A percentile compares a stretch with the other conserved stretches of the same genome.
These are phyloP conservation scores for Eulithis testata DNA, from an alignment of 2,888 invertebrate genomes.

Conservation along the genomic window DNA sequence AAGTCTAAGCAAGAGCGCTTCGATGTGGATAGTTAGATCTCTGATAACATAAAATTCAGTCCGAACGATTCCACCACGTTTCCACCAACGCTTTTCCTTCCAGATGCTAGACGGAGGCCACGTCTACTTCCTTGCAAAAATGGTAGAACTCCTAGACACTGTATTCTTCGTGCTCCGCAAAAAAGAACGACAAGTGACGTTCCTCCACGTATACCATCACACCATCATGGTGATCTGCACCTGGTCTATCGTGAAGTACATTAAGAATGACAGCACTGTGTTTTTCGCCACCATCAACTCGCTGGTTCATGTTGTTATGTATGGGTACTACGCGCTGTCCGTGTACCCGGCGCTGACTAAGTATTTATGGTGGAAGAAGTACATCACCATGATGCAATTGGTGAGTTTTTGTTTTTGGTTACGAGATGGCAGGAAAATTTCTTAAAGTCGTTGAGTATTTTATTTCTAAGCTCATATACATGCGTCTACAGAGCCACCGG, in stretches of 20 bases:
- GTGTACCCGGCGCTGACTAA: constrained; percentile 87
- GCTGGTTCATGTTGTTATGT: constrained; percentile 91
- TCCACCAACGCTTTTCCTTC: neutral
- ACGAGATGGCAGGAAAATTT: too few species aligned
- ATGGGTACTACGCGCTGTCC: constrained; percentile 89
- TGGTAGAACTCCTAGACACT: constrained; percentile 89
- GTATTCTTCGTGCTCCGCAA: constrained; percentile 95
- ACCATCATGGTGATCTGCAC: constrained; percentile 88
- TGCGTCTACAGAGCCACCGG: too few species aligned
- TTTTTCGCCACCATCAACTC: constrained; percentile 88
- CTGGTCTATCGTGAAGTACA: constrained; percentile 89
- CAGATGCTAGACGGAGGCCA: constrained; percentile 65
- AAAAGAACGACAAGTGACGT: constrained; percentile 88
- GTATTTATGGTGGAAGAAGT: constrained; percentile 93
- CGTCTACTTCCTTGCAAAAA: constrained; percentile 89
- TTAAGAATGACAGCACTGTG: constrained; percentile 88
- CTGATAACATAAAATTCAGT: too few species aligned
- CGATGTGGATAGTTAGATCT: too few species aligned
- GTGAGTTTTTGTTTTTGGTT: constrained; percentile 67
- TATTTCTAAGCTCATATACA: too few species aligned
- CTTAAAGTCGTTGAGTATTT: too few species aligned
- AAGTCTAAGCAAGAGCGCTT: too few species aligned
- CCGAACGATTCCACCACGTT: constrained; percentile 31
- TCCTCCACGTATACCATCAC: constrained; percentile 95
- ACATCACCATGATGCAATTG: constrained; percentile 91